Percentiles rank a stretch among this genome's conserved stretches.
phyloP scores from a whole-genome alignment of 53 echinoderm and acorn worm species.

The Stichopus horrens region DNA sequence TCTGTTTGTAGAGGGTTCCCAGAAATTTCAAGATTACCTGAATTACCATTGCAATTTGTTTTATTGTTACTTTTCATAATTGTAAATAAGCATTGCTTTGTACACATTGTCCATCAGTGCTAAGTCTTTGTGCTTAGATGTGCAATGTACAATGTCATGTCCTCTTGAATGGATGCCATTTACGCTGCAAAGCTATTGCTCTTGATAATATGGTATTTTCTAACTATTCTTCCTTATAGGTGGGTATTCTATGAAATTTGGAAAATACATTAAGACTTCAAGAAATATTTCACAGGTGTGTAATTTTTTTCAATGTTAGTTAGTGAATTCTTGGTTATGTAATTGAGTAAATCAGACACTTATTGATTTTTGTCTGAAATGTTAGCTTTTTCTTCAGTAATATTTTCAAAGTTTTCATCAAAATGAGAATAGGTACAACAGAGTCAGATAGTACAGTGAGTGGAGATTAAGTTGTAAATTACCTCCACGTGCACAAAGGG shows the following conservation, averaged over 20 bases:
- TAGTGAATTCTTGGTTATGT: too few species aligned
- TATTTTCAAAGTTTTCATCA: too few species aligned
- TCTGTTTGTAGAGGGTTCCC: too few species aligned
- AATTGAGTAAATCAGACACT: too few species aligned
- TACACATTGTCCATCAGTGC: background rate
- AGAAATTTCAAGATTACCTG: background rate
- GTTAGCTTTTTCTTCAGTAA: too few species aligned
- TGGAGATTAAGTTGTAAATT: too few species aligned
- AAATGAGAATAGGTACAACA: too few species aligned
- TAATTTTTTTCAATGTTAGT: too few species aligned
- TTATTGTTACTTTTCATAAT: background rate
- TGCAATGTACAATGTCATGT: background rate
- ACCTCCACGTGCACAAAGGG: too few species aligned
- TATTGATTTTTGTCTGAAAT: too few species aligned
- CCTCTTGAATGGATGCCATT: background rate
- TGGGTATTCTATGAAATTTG: slow-evolving; percentile 28
- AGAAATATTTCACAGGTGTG: too few species aligned
- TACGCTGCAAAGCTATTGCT: background rate
- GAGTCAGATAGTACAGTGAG: too few species aligned
- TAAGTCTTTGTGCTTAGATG: background rate
- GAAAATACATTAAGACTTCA: background rate
- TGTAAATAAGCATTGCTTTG: background rate
- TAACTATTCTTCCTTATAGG: slow-evolving; percentile 13
- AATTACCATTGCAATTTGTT: background rate
- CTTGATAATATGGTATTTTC: background rate